Percentiles rank a stretch among this genome's conserved stretches.
phyloP scores from a whole-genome alignment of 2,888 invertebrate genomes.

The Sinopyrophorus schimmeli region DNA sequence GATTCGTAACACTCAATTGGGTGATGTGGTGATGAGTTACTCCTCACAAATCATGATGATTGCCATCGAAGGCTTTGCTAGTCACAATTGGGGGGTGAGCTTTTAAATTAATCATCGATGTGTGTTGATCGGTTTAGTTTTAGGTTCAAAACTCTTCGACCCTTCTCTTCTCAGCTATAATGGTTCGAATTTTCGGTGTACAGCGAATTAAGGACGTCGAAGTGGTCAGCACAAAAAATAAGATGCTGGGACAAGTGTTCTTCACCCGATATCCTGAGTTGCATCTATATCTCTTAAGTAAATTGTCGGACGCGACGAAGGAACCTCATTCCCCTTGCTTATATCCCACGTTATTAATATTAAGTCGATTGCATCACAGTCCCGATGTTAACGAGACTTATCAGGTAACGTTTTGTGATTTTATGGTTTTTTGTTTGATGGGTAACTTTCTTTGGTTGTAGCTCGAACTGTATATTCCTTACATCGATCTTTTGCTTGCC shows the following conservation, averaged over 20 bases:
- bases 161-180: constrained; percentile 78
- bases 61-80: constrained; percentile 75
- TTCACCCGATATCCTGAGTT: constrained; percentile 73
- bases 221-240: constrained; percentile 65
- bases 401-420: constrained; percentile 8
- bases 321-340: constrained; percentile 62
- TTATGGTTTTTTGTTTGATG: constrained; percentile 1
- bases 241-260: constrained; percentile 78
- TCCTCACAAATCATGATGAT: constrained; percentile 70
- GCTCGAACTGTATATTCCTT: constrained; percentile 68
- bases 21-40: constrained; percentile 70
- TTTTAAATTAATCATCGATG: constrained; percentile 29
- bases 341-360: constrained; percentile 76
- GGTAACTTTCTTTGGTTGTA: constrained; percentile 51
- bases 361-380: constrained; percentile 69
- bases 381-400: too few species aligned
- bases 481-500: constrained; percentile 65
- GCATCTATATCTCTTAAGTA: constrained; percentile 58
- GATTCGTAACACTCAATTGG: constrained; percentile 75
- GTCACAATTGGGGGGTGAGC: constrained; percentile 77
- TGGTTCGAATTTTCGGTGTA: constrained; percentile 87
- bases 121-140: constrained; percentile 29
- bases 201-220: constrained; percentile 63
- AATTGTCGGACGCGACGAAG: constrained; percentile 48
- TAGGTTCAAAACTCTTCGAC: constrained; percentile 87